phyloP scores from a whole-genome alignment of 2,797 vertebrate genomes.

The Botia kubotai region DNA sequence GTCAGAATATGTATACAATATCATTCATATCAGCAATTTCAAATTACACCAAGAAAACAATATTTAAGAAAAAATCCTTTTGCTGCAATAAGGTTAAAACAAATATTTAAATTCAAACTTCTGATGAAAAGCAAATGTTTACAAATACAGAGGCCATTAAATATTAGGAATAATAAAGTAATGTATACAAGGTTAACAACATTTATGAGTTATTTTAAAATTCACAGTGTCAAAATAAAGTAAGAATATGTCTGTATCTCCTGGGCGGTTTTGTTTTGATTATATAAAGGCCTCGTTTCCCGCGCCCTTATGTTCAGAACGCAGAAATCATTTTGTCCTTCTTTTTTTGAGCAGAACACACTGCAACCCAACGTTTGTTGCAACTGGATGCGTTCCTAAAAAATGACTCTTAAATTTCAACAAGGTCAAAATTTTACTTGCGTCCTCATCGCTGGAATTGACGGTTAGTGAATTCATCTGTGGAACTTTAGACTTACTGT shows the following conservation, averaged over 20 bases:
- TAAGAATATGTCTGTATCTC: constrained; percentile 32
- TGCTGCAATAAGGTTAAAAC: background rate
- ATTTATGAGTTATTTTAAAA: constrained; percentile 41
- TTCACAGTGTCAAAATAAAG: constrained; percentile 60
- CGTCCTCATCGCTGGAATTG: constrained; percentile 34
- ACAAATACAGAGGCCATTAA: constrained; percentile 29
- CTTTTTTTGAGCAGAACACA: background rate
- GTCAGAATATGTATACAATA: constrained; percentile 5
- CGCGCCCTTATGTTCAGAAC: constrained; percentile 46
- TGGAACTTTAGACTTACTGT: background rate
- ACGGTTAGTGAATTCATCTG: constrained; percentile 37
- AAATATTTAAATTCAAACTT: background rate
- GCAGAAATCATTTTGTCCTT: constrained; percentile 35
- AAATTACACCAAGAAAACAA: background rate
- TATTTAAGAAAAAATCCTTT: background rate
- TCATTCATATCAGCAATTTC: background rate
- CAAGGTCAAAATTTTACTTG: constrained; percentile 49
- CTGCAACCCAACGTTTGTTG: constrained; percentile 56
- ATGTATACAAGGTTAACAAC: constrained; percentile 21
- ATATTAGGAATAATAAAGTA: constrained; percentile 30
- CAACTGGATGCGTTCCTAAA: constrained; percentile 52
- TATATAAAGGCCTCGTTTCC: constrained; percentile 38
- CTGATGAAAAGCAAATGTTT: background rate
- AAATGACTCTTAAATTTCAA: constrained; percentile 49
- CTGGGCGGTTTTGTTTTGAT: constrained; percentile 30